phyloP scores from a whole-genome alignment of 2,113 vertebrate genomes.

The Lagenorhynchus albirostris region DNA sequence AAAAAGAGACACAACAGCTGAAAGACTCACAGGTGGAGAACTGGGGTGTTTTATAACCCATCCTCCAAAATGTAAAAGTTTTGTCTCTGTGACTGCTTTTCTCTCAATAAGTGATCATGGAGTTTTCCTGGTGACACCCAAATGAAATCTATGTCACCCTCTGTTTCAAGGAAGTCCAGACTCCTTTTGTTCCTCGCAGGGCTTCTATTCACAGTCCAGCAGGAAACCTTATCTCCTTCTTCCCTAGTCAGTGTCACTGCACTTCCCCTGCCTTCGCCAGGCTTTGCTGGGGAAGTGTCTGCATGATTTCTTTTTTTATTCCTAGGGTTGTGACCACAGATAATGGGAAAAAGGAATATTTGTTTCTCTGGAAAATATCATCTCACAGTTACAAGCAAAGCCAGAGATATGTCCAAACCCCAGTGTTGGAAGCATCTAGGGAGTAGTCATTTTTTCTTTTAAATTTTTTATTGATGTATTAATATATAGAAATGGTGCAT shows the following conservation, averaged over 20 bases:
- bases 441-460: too few species aligned
- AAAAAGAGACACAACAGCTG: too few species aligned
- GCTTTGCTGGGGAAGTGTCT: background rate
- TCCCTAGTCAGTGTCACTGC: background rate
- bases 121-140: background rate
- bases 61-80: background rate
- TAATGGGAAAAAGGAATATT: background rate
- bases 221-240: background rate
- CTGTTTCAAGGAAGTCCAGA: background rate
- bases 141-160: background rate
- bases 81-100: background rate
- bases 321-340: too few species aligned
- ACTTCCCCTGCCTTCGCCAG: background rate
- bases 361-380: background rate
- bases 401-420: background rate
- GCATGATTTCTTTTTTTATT: background rate
- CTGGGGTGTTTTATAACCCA: too few species aligned
- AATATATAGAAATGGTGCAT: background rate
- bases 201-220: background rate
- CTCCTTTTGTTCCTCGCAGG: background rate
- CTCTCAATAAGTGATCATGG: background rate
- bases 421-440: background rate
- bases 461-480: background rate
- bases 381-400: background rate
- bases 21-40: too few species aligned